Percentiles rank a stretch among this genome's conserved stretches.
Conservation (phyloP, 2,888 invertebrate genomes). For the Parelbella ahira region DNA sequence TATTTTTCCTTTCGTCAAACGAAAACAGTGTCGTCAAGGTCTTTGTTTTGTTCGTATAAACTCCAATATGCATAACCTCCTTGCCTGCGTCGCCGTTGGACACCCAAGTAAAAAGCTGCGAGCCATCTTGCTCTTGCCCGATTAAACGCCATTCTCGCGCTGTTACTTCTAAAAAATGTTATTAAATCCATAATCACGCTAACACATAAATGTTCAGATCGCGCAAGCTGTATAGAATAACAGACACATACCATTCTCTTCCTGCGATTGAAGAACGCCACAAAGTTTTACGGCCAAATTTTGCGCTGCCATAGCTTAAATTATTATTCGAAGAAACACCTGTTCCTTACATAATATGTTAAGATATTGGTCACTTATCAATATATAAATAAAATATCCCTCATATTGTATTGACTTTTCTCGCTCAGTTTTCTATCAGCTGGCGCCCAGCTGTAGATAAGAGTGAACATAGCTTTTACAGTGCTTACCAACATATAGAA, state of each 20-base stretch:
- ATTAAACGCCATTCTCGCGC: slow-evolving; percentile 89
- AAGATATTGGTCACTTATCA: too few species aligned
- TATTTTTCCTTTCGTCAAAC: slow-evolving; percentile 82
- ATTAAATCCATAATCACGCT: too few species aligned
- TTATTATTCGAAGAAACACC: slow-evolving; percentile 32
- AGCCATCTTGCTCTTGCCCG: slow-evolving; percentile 90
- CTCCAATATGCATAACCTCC: slow-evolving; percentile 75
- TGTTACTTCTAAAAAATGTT: slow-evolving; percentile 67
- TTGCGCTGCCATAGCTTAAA: slow-evolving; percentile 58
- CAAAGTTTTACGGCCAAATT: slow-evolving; percentile 82
- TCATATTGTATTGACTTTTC: slow-evolving; percentile 68
- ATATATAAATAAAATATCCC: slow-evolving; percentile 42
- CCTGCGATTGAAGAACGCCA: slow-evolving; percentile 72
- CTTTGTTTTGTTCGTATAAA: slow-evolving; percentile 82
- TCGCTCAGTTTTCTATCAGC: slow-evolving; percentile 72
- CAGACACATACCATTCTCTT: slow-evolving; percentile 63
- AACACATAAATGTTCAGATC: too few species aligned
- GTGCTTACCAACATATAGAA: slow-evolving; percentile 44
- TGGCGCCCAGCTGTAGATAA: slow-evolving; percentile 72
- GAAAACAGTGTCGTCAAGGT: slow-evolving; percentile 81
- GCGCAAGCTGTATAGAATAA: too few species aligned
- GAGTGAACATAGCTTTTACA: slow-evolving; percentile 50
- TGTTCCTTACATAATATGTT: slow-evolving; percentile 45
- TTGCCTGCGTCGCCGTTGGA: slow-evolving; percentile 45
- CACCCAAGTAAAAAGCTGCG: slow-evolving; percentile 86